These are phyloP conservation scores for Lysandra bellargus DNA, from an alignment of 2,888 invertebrate genomes.

Conservation along the genomic window DNA sequence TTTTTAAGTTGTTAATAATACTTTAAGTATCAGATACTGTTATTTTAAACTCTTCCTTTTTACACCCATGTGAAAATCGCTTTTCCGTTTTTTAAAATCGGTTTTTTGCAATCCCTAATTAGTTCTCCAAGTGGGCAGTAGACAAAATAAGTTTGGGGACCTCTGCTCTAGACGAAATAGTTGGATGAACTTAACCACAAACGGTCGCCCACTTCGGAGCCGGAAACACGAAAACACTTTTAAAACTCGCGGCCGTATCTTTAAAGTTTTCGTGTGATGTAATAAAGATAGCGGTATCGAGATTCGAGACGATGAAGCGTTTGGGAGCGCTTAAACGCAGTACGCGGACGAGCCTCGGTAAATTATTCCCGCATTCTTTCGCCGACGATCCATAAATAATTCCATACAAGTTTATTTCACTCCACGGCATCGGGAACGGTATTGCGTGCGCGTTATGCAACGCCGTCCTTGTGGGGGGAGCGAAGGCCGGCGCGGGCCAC, in stretches of 20 bases:
- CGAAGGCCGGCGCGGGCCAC: slow-evolving; percentile 71
- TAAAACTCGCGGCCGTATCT: slow-evolving; percentile 8
- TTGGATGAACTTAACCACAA: background rate
- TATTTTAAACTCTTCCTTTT: too few relatives aligned
- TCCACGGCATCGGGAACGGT: slow-evolving; percentile 56
- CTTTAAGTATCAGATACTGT: too few relatives aligned
- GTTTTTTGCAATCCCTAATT: too few relatives aligned
- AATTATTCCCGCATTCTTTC: slow-evolving; percentile 30
- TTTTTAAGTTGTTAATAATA: too few relatives aligned
- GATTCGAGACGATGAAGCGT: slow-evolving; percentile 11
- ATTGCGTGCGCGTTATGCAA: slow-evolving; percentile 76
- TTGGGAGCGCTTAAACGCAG: background rate
- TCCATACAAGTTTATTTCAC: slow-evolving; percentile 33
- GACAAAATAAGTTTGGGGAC: too few relatives aligned
- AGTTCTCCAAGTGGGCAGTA: too few relatives aligned
- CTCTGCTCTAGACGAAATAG: too few relatives aligned
- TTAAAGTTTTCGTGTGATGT: slow-evolving; percentile 10
- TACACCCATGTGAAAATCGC: too few relatives aligned
- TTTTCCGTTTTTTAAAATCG: too few relatives aligned
- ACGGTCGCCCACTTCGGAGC: slow-evolving; percentile 1
- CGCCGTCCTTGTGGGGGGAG: slow-evolving; percentile 69
- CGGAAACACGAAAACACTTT: slow-evolving; percentile 21
- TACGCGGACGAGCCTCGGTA: slow-evolving; percentile 8
- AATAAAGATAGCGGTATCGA: slow-evolving; percentile 27
- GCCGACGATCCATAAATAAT: slow-evolving; percentile 33